A percentile compares a stretch with the other conserved stretches of the same genome.
These are phyloP conservation scores for Hyles vespertilio DNA, from an alignment of 1,140 invertebrate species.

Conservation along the genomic window DNA sequence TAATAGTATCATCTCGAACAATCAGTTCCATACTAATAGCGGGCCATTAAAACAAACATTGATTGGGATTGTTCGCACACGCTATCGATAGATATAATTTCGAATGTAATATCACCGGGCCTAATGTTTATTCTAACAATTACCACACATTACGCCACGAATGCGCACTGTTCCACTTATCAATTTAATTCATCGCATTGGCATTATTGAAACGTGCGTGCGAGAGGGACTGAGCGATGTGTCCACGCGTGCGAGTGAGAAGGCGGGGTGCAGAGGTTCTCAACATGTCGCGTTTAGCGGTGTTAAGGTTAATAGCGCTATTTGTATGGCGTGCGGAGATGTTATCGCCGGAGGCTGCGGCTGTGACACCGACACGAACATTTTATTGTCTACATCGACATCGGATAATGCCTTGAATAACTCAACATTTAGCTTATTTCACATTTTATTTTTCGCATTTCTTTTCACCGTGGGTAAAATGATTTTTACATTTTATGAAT, in stretches of 20 bases:
- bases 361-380: slow-evolving; percentile 21
- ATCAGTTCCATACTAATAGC: too few relatives aligned
- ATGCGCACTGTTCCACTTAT: slow-evolving; percentile 22
- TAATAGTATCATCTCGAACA: too few relatives aligned
- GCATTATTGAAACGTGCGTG: slow-evolving; percentile 29
- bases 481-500: too few relatives aligned
- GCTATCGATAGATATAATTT: neutral
- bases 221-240: slow-evolving; percentile 10
- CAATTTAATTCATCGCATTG: slow-evolving; percentile 36
- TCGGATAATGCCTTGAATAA: slow-evolving; percentile 19
- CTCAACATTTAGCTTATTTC: slow-evolving; percentile 3
- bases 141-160: slow-evolving; percentile 35
- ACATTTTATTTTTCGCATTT: too few relatives aligned
- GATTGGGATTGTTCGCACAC: too few relatives aligned
- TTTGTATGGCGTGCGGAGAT: slow-evolving; percentile 51
- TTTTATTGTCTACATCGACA: slow-evolving; percentile 36
- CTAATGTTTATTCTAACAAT: slow-evolving; percentile 40
- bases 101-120: too few relatives aligned
- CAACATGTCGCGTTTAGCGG: slow-evolving; percentile 37
- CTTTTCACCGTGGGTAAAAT: too few relatives aligned
- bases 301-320: slow-evolving; percentile 62
- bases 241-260: slow-evolving; percentile 17
- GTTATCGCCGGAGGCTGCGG: slow-evolving; percentile 41
- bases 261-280: slow-evolving; percentile 4
- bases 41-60: too few relatives aligned